Percentiles rank a stretch among this genome's conserved stretches.
These are phyloP conservation scores for Neolamprologus modestus DNA, from an alignment of 2,113 vertebrate species.

Conservation along the genomic window DNA sequence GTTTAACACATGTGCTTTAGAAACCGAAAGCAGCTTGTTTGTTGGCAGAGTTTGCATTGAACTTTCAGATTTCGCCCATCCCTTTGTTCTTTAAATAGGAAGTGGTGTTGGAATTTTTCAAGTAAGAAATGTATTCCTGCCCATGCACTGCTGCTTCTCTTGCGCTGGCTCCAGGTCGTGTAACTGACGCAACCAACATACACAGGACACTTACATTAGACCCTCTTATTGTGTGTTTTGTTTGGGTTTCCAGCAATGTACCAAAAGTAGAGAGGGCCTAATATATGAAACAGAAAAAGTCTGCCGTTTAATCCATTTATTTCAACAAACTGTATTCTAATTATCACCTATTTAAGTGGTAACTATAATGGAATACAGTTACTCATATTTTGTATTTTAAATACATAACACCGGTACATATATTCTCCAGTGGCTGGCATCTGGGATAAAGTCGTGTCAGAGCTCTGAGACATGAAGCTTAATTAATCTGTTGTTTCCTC, in stretches of 20 bases:
- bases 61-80: neutral
- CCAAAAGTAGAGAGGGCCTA: neutral
- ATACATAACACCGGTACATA: accelerated
- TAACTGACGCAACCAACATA: neutral
- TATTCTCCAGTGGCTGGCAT: neutral
- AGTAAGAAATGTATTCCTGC: accelerated
- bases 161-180: accelerated
- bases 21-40: accelerated
- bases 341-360: accelerated
- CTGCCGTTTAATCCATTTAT: neutral
- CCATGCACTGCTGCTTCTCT: accelerated
- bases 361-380: neutral
- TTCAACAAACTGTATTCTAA: neutral
- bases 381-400: neutral
- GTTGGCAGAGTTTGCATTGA: accelerated
- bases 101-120: accelerated
- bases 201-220: accelerated
- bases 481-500: neutral
- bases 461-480: neutral
- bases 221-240: neutral
- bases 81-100: neutral
- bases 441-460: too few species aligned
- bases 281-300: accelerated
- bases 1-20: too few species aligned
- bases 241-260: accelerated